Evolutionary conservation across 2,797 vertebrate genomes (phyloP).

Genomic region (Labroides dimidiatus): DNA sequence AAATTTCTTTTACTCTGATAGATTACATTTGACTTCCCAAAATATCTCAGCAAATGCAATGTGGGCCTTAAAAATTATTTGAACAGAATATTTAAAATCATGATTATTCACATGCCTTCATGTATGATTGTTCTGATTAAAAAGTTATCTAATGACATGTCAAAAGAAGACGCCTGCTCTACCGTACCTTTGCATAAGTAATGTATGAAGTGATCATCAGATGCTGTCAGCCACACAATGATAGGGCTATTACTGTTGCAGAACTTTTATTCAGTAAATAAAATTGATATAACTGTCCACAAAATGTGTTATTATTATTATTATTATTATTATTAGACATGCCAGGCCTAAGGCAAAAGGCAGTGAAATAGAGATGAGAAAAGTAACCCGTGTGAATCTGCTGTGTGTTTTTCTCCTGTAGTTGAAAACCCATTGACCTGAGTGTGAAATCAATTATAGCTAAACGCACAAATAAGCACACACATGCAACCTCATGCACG

Average conservation of each 20-base stretch:
- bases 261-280: slow-evolving; percentile 62
- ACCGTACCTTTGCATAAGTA: slow-evolving; percentile 39
- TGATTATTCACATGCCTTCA: slow-evolving; percentile 19
- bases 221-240: slow-evolving; percentile 18
- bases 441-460: slow-evolving; percentile 78
- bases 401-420: slow-evolving; percentile 49
- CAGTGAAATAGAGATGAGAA: slow-evolving; percentile 32
- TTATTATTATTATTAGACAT: slow-evolving; percentile 43
- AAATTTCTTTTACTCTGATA: no score
- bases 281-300: slow-evolving; percentile 37
- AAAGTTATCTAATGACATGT: slow-evolving; percentile 36
- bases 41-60: no score
- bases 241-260: slow-evolving; percentile 58
- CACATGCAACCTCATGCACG: slow-evolving; percentile 22
- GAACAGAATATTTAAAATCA: slow-evolving; percentile 25
- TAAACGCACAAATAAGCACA: slow-evolving; percentile 17
- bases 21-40: no score
- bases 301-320: slow-evolving; percentile 38
- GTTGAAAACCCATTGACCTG: slow-evolving; percentile 76
- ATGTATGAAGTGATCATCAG: slow-evolving; percentile 42
- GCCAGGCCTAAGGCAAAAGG: slow-evolving; percentile 13
- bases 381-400: slow-evolving; percentile 40
- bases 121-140: slow-evolving; percentile 23
- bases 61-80: no score
- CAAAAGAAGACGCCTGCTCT: slow-evolving; percentile 27